Conservation (phyloP, 2,888 invertebrate genomes). For the Sphecodes monilicornis region DNA sequence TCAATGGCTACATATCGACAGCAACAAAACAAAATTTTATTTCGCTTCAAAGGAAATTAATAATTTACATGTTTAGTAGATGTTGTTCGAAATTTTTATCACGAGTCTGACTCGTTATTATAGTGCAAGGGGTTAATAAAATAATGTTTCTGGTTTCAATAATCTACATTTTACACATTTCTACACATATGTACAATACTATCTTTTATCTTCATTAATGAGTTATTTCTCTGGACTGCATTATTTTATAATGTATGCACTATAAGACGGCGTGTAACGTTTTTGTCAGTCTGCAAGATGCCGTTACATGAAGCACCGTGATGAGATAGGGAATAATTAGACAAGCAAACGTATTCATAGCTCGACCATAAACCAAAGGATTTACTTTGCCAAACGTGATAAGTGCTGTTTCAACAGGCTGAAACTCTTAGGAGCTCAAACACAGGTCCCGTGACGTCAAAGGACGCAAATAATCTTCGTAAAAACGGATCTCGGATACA, state of each 20-base stretch:
- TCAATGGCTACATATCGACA: no score
- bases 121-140: no score
- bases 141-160: no score
- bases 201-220: neutral
- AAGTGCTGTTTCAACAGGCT: neutral
- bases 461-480: neutral
- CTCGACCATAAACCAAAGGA: neutral
- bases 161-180: no score
- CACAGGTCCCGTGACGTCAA: neutral
- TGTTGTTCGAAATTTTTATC: no score
- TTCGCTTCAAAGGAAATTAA: no score
- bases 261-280: neutral
- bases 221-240: neutral
- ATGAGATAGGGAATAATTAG: neutral
- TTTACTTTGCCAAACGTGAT: neutral
- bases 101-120: no score
- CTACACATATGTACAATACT: neutral
- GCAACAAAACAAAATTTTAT: no score
- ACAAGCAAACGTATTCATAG: neutral
- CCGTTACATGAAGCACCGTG: neutral
- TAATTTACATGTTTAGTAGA: no score
- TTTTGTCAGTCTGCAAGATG: neutral
- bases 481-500: conserved; percentile 4
- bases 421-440: neutral
- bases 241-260: neutral